Percentiles rank a stretch among this genome's conserved stretches.
Conservation (phyloP, 2,888 invertebrate species). For the Marasmarcha lunaedactyla region DNA sequence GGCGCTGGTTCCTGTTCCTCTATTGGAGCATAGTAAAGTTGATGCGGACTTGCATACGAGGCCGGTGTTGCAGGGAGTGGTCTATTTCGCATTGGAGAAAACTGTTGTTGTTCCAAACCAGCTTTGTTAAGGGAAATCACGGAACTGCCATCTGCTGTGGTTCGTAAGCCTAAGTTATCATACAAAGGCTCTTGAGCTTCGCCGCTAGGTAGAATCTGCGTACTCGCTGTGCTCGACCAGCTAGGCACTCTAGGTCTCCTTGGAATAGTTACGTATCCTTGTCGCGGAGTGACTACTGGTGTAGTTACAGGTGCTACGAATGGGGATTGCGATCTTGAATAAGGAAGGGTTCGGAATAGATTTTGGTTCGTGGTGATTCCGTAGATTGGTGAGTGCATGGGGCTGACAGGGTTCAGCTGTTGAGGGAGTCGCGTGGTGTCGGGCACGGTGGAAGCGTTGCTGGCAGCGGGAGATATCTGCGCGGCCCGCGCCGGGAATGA, state of each 20-base stretch:
- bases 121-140: conserved; percentile 82
- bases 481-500: conserved; percentile 80
- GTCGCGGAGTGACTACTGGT: conserved; percentile 77
- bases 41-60: conserved; percentile 48
- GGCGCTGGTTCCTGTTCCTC: conserved; percentile 66
- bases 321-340: conserved; percentile 83
- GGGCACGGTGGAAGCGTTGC: conserved; percentile 84
- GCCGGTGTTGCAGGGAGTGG: conserved; percentile 75
- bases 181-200: conserved; percentile 82
- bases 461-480: conserved; percentile 83
- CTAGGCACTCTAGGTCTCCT: conserved; percentile 85
- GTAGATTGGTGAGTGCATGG: conserved; percentile 75
- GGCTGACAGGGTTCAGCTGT: conserved; percentile 73
- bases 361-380: conserved; percentile 72
- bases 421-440: conserved; percentile 75
- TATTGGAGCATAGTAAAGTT: conserved; percentile 62
- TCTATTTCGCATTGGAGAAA: conserved; percentile 73
- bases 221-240: conserved; percentile 78
- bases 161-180: conserved; percentile 86
- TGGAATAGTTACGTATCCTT: conserved; percentile 90
- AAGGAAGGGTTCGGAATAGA: conserved; percentile 83
- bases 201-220: conserved; percentile 57
- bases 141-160: conserved; percentile 89
- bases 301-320: conserved; percentile 74
- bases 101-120: conserved; percentile 59